Evolutionary conservation across 2,113 vertebrate species (phyloP).

Genomic region (Proteles cristata): DNA sequence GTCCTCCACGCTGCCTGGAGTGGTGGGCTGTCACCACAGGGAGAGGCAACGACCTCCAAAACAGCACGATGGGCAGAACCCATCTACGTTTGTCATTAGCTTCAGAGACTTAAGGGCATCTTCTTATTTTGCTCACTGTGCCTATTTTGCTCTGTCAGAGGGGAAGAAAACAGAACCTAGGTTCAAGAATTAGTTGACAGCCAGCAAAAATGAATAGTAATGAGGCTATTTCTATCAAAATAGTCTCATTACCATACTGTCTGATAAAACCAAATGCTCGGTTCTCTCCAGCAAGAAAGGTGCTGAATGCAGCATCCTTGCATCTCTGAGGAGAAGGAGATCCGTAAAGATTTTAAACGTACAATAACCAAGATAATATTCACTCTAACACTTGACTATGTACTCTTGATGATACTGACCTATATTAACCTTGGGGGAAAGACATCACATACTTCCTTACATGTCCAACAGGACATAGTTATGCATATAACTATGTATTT

Average conservation of each 20-base stretch:
- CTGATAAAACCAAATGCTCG: conserved; percentile 89
- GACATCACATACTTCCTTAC: neutral
- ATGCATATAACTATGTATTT: neutral
- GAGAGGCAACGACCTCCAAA: neutral
- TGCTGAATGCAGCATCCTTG: conserved; percentile 85
- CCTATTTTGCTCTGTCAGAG: conserved; percentile 45
- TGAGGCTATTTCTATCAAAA: conserved; percentile 89
- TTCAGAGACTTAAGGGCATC: conserved; percentile 58
- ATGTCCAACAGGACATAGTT: neutral
- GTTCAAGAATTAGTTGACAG: conserved; percentile 87
- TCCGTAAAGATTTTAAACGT: conserved; percentile 83
- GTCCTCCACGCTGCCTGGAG: rapidly evolving
- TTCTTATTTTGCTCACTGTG: conserved; percentile 72
- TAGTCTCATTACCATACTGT: conserved; percentile 87
- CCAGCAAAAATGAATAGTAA: conserved; percentile 89
- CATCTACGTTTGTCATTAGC: conserved; percentile 16
- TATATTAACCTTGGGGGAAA: neutral
- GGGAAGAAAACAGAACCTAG: conserved; percentile 66
- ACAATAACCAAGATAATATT: neutral
- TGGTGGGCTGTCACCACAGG: rapidly evolving
- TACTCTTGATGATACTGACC: neutral
- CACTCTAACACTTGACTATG: neutral
- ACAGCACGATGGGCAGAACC: neutral
- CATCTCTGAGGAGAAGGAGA: conserved; percentile 84
- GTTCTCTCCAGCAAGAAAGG: conserved; percentile 85